Conservation (phyloP, 2,797 vertebrate genomes). For the Sebastes kiyomatsui region DNA sequence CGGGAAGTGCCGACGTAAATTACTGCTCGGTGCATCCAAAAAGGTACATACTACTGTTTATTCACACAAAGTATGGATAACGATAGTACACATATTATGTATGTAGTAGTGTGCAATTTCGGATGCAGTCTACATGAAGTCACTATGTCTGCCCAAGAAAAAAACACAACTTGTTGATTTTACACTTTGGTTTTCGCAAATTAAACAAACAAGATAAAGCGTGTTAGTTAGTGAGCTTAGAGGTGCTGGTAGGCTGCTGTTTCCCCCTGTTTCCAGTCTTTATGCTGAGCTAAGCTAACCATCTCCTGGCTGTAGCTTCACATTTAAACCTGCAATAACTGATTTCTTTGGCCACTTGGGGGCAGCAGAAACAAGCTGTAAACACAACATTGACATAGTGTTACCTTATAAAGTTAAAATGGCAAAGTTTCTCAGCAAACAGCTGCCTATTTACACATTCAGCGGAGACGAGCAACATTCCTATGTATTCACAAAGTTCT, state of each 20-base stretch:
- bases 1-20: rapidly evolving
- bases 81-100: too few relatives aligned
- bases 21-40: rapidly evolving
- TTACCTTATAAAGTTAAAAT: background rate
- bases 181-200: background rate
- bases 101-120: too few relatives aligned
- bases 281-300: background rate
- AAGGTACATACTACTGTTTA: too few relatives aligned
- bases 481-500: rapidly evolving
- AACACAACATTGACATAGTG: background rate
- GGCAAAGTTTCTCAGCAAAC: too few relatives aligned
- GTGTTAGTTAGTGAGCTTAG: background rate
- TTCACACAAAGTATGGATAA: too few relatives aligned
- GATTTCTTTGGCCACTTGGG: background rate
- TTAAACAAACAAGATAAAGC: background rate
- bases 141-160: background rate
- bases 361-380: background rate
- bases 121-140: background rate
- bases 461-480: background rate
- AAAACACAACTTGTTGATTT: background rate
- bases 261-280: background rate
- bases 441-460: too few relatives aligned
- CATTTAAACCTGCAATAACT: background rate
- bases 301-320: background rate
- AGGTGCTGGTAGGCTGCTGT: background rate